These are phyloP conservation scores for Staurois parvus DNA, from an alignment of 2,797 vertebrate species.

Conservation along the genomic window DNA sequence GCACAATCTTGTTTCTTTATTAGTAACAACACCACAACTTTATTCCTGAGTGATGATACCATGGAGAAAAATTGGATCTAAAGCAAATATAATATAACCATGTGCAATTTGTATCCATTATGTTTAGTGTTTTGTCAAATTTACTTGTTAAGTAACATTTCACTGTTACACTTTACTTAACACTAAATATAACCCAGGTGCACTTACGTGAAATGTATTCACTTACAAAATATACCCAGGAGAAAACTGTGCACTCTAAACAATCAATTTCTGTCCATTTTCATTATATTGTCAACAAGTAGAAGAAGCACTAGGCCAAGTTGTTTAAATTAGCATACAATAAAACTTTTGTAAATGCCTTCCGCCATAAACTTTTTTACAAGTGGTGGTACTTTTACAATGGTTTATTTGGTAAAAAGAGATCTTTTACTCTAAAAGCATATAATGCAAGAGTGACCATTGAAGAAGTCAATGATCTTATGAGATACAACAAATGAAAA, in stretches of 20 bases:
- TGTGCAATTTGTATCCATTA: not conserved
- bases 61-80: no score
- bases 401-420: not conserved
- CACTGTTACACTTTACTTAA: not conserved
- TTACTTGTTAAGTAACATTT: not conserved
- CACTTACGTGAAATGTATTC: not conserved
- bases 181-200: not conserved
- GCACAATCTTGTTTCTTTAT: no score
- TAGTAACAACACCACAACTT: no score
- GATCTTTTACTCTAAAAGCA: not conserved
- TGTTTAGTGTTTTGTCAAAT: not conserved
- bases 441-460: not conserved
- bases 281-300: not conserved
- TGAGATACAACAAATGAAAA: no score
- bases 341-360: not conserved
- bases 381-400: not conserved
- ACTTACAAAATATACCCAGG: not conserved
- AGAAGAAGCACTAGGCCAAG: not conserved
- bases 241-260: constrained; percentile 20
- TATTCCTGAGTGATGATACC: no score
- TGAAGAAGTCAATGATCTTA: not conserved
- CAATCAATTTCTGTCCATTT: constrained; percentile 12
- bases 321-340: constrained; percentile 10
- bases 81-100: not conserved
- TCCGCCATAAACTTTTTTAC: not conserved